These are phyloP conservation scores for Meriones unguiculatus DNA, from an alignment of 2,113 vertebrate genomes.

Conservation along the genomic window DNA sequence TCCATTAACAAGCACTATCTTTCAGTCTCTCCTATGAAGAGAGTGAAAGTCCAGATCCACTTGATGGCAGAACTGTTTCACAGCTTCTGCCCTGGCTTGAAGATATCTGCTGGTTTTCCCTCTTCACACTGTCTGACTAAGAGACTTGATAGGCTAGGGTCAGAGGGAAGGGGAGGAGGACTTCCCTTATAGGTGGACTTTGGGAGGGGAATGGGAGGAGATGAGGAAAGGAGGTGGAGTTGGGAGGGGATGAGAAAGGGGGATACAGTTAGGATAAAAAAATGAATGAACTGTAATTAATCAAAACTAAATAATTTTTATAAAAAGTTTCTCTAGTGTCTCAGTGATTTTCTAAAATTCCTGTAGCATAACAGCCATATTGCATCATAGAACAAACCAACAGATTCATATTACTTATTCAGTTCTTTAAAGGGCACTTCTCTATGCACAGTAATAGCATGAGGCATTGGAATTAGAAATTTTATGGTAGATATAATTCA, in stretches of 20 bases:
- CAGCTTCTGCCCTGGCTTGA: neutral
- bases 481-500: neutral
- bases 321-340: neutral
- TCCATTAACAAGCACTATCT: neutral
- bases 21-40: too few relatives aligned
- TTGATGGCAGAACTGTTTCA: accelerated
- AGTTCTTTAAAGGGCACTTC: neutral
- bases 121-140: neutral
- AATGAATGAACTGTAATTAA: too few relatives aligned
- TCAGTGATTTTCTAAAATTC: neutral
- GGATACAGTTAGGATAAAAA: too few relatives aligned
- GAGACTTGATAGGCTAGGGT: too few relatives aligned
- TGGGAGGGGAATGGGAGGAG: too few relatives aligned
- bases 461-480: neutral
- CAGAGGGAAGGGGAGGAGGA: too few relatives aligned
- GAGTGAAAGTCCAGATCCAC: neutral
- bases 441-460: neutral
- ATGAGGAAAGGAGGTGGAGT: too few relatives aligned
- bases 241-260: too few relatives aligned
- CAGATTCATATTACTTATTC: neutral
- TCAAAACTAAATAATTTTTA: too few relatives aligned
- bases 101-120: too few relatives aligned
- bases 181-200: too few relatives aligned
- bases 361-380: neutral
- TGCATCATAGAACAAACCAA: neutral